Base-by-base conservation (phyloP, 2,797 vertebrate species). In the Neomorphus geoffroyi region DNA sequence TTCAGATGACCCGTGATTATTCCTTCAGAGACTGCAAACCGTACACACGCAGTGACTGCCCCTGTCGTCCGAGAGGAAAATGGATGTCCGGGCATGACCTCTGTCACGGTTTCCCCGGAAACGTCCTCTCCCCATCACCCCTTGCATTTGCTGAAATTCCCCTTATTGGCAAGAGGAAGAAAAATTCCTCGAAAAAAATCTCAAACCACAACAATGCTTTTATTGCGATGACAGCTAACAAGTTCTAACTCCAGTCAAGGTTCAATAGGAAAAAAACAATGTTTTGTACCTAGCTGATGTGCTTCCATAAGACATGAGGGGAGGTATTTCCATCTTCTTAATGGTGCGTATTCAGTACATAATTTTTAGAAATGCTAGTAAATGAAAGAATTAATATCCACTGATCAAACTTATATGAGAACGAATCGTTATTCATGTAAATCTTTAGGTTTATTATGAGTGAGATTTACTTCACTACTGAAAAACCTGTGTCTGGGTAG, bases 391-490 rank as follows among this genome's bases (percentile, higher is more conserved):
- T 75, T 46, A 88, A 67, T 86, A 94, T 66, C 64, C 57, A 61
- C 69, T 93, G 84, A 96, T 96, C 90, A 96, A 96, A 96, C 41
- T 14, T 79, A 90, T 66, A 86, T 95, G 92, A 94, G 69, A 96
- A 91, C 72, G 27, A 77, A 17, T 92, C 93, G 95, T 95, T 95
- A 88, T 60, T 79, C n/a, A 43, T 79, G 37, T 58, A n/a, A 80
- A 71, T 78, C 56, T 78, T 32, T 60, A 85, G 32, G 35, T 46
- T 74, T 94, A 33, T 67, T 50, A 35, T 51, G 28, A 61, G 62
- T 48, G 51, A 41, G 22, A 28, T 81, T 74, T 77, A 28, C 48
- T 62, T 67, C 61, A n/a, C 35, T 46, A 45, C 13, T 39, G 45
- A 41, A 78, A 87, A 74, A 30, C 3, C 8, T 74, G 21, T 60